Evolutionary conservation across 1,140 invertebrate species (phyloP).

Genomic region (Drosophila busckii): DNA sequence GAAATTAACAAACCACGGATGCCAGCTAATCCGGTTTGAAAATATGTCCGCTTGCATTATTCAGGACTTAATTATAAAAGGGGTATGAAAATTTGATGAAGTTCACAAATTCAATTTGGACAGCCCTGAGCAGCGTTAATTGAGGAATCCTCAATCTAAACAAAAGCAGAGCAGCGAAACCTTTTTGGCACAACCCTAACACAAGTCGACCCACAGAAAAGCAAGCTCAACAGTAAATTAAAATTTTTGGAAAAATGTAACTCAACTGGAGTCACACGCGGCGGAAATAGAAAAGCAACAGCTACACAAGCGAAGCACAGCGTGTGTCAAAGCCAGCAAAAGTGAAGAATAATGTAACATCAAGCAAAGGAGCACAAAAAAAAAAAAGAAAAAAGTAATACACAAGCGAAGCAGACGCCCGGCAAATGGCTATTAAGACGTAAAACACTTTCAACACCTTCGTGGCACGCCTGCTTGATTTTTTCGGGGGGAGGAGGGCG

Average conservation of each 20-base stretch:
- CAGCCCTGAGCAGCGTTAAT: slow-evolving; percentile 66
- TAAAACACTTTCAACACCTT: slow-evolving; percentile 72
- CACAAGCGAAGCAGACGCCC: not conserved
- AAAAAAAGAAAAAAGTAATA: slow-evolving; percentile 1
- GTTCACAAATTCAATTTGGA: slow-evolving; percentile 56
- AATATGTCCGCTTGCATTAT: too few relatives aligned
- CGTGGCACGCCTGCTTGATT: slow-evolving; percentile 33
- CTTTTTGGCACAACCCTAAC: slow-evolving; percentile 15
- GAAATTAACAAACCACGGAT: too few relatives aligned
- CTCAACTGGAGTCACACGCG: too few relatives aligned
- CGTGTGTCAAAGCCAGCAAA: slow-evolving; percentile 29
- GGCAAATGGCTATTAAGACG: slow-evolving; percentile 63
- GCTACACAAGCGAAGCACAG: slow-evolving; percentile 27
- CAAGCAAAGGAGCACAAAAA: not conserved
- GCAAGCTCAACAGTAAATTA: slow-evolving; percentile 5
- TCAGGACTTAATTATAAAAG: slow-evolving; percentile 49
- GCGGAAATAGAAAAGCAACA: slow-evolving; percentile 32
- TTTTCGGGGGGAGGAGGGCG: not conserved
- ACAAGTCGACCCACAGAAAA: too few relatives aligned
- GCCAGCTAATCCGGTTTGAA: too few relatives aligned
- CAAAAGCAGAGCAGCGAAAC: slow-evolving; percentile 36
- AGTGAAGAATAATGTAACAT: not conserved
- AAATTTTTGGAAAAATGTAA: too few relatives aligned
- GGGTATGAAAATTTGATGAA: slow-evolving; percentile 9
- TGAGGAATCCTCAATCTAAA: slow-evolving; percentile 57